Evolutionary conservation across 2,113 vertebrate genomes (phyloP).

Genomic region (Pipra filicauda): DNA sequence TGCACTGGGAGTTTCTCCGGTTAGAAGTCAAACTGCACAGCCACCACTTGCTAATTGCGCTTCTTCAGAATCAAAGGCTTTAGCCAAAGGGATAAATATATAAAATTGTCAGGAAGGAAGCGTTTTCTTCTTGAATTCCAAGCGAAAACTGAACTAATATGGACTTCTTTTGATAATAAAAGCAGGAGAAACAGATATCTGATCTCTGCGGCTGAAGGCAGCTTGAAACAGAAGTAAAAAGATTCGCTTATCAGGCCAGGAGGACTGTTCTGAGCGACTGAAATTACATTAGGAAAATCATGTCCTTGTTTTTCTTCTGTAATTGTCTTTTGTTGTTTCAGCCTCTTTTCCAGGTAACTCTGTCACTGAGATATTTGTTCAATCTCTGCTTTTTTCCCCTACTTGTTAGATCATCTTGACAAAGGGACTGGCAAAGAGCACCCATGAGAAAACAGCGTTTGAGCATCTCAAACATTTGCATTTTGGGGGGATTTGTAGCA

Average conservation of each 20-base stretch:
- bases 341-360: neutral
- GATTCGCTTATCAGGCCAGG: neutral
- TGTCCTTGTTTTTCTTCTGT: neutral
- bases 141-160: neutral
- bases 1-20: neutral
- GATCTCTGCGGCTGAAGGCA: constrained; percentile 20
- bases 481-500: neutral
- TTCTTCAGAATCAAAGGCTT: constrained; percentile 55
- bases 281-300: constrained; percentile 18
- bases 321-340: neutral
- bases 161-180: constrained; percentile 18
- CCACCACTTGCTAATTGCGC: constrained; percentile 42
- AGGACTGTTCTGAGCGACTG: neutral
- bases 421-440: neutral
- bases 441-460: rapidly evolving
- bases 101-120: constrained; percentile 44
- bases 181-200: neutral
- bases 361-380: neutral
- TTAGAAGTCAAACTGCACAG: constrained; percentile 23
- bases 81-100: constrained; percentile 63
- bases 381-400: neutral
- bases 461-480: neutral
- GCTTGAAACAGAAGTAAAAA: neutral
- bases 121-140: constrained; percentile 34
- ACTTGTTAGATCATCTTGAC: neutral